Evolutionary conservation across 2,113 vertebrate genomes (phyloP), one percentile per base, ranked within the genome.

Genomic region (Nanorana parkeri): DNA sequence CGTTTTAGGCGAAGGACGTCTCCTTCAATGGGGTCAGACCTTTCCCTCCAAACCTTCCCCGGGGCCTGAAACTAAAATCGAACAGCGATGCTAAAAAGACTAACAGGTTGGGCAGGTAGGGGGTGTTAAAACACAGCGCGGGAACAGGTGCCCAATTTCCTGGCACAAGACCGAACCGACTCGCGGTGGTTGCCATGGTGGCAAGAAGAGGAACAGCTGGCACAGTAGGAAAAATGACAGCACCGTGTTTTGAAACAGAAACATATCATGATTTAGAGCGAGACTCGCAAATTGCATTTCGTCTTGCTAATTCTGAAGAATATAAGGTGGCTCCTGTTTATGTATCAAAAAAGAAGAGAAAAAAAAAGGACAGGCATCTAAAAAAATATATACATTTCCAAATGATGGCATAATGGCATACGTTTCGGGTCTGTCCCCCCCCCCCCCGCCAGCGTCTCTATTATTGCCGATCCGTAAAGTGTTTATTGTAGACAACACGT

Each of bases 201-300:
- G 71, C 80, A 75, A 52, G 80, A 66, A 73, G 20, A 67, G 28
- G 71, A 75, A 82, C 80, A 82, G 80, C 80, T 82, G 80, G 80
- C 80, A 82, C 69, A 75, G 80, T 82, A 75, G 80, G 80, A 82
- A 55, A 73, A 66, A 56, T 81, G 79, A 82, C 80, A 82, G 71
- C 80, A 26, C 68, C 28, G 80, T 82, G 71, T 74, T 67, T 63
- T 74, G 80, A 82, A 82, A 82, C 61, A 75, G 80, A 82, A 82
- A 82, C 64, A 29, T 65, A 82, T 82, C 80, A 82, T 67, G 68
- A 75, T 82, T 63, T 52, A 82, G 52, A 73, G 36, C 61, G 56
- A 82, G 69, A 75, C 56, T 67, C 67, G 71, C 58, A 82, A 82
- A 82, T 82, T 28, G 56, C 36, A 82, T 82, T 82, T 75, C 58